These are phyloP conservation scores for Colistium nudipinnis DNA, from an alignment of 2,113 vertebrate genomes.

Conservation along the genomic window DNA sequence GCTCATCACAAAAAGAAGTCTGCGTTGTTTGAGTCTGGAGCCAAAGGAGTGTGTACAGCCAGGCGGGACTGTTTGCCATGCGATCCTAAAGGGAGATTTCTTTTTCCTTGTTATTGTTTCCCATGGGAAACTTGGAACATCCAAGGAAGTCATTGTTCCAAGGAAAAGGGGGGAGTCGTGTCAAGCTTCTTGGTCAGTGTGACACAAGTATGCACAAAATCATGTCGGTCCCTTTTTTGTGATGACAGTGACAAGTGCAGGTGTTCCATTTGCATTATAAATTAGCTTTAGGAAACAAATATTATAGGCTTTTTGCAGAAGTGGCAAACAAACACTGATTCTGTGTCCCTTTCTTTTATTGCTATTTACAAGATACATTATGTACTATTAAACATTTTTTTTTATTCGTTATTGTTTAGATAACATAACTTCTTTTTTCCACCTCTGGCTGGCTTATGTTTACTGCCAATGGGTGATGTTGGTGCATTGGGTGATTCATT, in stretches of 20 bases:
- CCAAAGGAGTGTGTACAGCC: constrained; percentile 61
- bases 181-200: background rate
- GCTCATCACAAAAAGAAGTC: constrained; percentile 18
- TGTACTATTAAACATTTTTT: background rate
- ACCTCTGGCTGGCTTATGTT: background rate
- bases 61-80: constrained; percentile 72
- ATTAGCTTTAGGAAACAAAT: constrained; percentile 7
- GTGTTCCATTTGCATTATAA: constrained; percentile 56
- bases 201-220: constrained; percentile 7
- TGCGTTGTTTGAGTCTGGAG: constrained; percentile 61
- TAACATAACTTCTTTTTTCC: background rate
- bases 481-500: constrained; percentile 7
- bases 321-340: no score
- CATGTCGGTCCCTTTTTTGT: constrained; percentile 12
- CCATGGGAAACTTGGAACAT: constrained; percentile 54
- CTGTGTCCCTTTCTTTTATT: background rate
- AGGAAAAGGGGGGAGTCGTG: constrained; percentile 22
- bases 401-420: background rate
- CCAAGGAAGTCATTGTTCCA: constrained; percentile 40
- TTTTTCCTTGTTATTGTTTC: constrained; percentile 60
- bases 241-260: constrained; percentile 32
- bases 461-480: background rate
- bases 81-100: constrained; percentile 37
- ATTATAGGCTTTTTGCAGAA: no score
- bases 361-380: background rate